Evolutionary conservation across 2,888 invertebrate genomes (phyloP), one percentile per base, ranked within the genome.

Genomic region (Choristoneura rosaceana): DNA sequence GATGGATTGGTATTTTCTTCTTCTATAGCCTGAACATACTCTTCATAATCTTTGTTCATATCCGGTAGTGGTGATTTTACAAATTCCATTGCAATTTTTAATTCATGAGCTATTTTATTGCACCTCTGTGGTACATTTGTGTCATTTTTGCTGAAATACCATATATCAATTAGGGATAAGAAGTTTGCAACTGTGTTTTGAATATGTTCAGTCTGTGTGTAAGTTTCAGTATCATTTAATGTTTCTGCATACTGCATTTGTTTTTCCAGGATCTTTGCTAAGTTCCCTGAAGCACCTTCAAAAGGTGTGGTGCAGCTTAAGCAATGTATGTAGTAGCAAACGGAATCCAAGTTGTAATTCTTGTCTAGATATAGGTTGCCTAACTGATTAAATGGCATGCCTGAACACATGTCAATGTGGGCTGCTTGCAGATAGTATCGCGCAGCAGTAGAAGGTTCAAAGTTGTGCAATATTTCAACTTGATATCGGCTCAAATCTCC

Each of bases 331-430:
- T 99, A 99, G 89, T 97, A 97, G 87, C 98, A 98, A 17, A 97
- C 97, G 0, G 98, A 98, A 88, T 98, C 98, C 74, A 98, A 93
- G 82, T 97, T 97, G 85, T 96, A 96, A 88, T 98, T 98, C 82
- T 95, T 96, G 66, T 96, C 96, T 79, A 97, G 96, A 74, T 96
- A 96, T 67, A 99, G 90, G 17, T 98, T 99, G 0, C 98, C 99
- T 79, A 99, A 94, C 90, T 99, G 99, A 92, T 99, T 99, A 85
- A 98, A 97, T 2, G 99, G 98, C 97, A 98, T 98, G 62, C 99
- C 99, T 86, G 96, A 95, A 41, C 96, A 95, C 63, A 97, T 96
- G 87, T 97, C 97, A 74, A 97, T 94, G 76, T 96, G 95, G 75
- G 97, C 95, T 52, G 98, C 98, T 93, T 97, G 97, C 76, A 96